Evolutionary conservation across 2,113 vertebrate species (phyloP).

Genomic region (Synodontis membranacea): DNA sequence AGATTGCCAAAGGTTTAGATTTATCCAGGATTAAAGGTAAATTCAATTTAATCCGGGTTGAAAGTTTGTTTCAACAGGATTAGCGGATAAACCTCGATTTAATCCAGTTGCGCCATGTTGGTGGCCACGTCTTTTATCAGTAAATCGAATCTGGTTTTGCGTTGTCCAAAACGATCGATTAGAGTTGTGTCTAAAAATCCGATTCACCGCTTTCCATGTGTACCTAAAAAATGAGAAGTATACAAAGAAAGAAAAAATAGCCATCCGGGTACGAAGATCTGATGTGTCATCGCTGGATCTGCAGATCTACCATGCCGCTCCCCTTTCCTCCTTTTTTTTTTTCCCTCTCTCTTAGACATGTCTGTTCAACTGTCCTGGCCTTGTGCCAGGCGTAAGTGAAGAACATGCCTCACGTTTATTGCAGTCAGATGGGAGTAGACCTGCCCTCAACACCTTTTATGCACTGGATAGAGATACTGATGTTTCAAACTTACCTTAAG

Average conservation of each 20-base stretch:
- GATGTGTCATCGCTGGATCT: slow-evolving; percentile 41
- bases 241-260: slow-evolving; percentile 8
- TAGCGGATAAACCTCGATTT: too few relatives aligned
- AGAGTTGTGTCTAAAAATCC: slow-evolving; percentile 26
- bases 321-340: slow-evolving; percentile 22
- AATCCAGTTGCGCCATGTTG: too few relatives aligned
- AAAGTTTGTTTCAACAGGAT: too few relatives aligned
- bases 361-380: slow-evolving; percentile 12
- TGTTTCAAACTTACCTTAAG: background rate
- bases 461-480: background rate
- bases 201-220: slow-evolving; percentile 26
- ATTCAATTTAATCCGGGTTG: background rate
- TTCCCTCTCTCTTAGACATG: slow-evolving; percentile 9
- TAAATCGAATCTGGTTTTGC: slow-evolving; percentile 11
- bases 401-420: slow-evolving; percentile 45
- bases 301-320: slow-evolving; percentile 5
- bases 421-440: slow-evolving; percentile 32
- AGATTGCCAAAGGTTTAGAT: too few relatives aligned
- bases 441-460: slow-evolving; percentile 26
- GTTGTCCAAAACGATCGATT: background rate
- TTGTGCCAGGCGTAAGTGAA: slow-evolving; percentile 25
- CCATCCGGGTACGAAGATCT: slow-evolving; percentile 34
- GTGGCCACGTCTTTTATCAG: background rate
- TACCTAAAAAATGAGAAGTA: background rate
- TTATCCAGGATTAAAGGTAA: too few relatives aligned